Evolutionary conservation across 2,113 vertebrate species (phyloP), one percentile per base, ranked within the genome.

Genomic region (Elgaria multicarinata): DNA sequence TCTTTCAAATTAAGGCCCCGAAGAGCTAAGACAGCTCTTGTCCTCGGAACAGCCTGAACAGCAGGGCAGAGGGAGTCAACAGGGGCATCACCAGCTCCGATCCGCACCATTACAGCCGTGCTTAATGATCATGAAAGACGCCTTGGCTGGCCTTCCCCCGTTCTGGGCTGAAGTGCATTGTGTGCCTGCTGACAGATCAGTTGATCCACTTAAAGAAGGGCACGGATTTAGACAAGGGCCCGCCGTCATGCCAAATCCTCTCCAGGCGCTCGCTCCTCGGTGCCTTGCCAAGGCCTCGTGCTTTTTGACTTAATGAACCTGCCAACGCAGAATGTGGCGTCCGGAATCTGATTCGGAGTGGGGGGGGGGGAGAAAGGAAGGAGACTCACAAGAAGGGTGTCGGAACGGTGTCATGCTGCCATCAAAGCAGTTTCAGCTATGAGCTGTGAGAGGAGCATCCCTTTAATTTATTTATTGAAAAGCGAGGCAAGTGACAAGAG

Each of bases 51-150:
- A 39, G 83, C 90, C 58, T 26, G 83, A 69, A 90, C 89, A 46
- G 85, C 24, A 0, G 33, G 0, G 64, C 79, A 36, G 39, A 31
- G 84, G 62, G 44, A 62, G 88, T 85, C 92, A 33, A 36, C 0
- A 20, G 44, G n/a, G 87, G 92, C 90, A 86, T 66, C 82, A 72
- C 91, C 92, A 90, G 93, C 94, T 95, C 81, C n/a, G 2, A 42
- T 92, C 87, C 86, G 84, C 44, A 85, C 91, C 92, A 90, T 92
- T 88, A 91, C 87, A 93, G 94, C 93, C 92, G 89, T 67, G 79
- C 80, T 93, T 93, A 95, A 93, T 64, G 91, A 93, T 89, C 91
- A 89, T 89, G 92, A 92, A 91, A 88, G 94, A 94, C 87, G 91
- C n/a, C 79, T 92, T 96, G 95, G 95, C 92, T 1, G 90, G 46